Percentiles rank a stretch among this genome's conserved stretches.
Evolutionary conservation across 2,797 vertebrate genomes (phyloP).

Genomic region (Nyctalus aviator): DNA sequence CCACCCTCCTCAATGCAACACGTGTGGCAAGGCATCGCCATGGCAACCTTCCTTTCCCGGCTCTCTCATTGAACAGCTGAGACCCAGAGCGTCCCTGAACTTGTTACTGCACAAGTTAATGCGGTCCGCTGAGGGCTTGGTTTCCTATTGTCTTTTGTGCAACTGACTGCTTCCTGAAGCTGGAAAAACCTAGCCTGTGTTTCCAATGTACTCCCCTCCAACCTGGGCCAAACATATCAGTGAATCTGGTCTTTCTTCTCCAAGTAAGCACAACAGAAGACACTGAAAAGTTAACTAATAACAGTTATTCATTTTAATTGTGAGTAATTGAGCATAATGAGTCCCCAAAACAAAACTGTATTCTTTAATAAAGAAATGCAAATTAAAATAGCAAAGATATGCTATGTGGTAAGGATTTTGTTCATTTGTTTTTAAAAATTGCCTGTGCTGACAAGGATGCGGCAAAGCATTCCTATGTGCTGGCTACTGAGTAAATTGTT

Average conservation of each 20-base stretch:
- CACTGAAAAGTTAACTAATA: background rate
- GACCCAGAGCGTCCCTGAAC: slow-evolving; percentile 35
- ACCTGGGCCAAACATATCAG: background rate
- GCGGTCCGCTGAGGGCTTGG: slow-evolving; percentile 28
- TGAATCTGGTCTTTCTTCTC: background rate
- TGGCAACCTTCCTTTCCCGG: slow-evolving; percentile 56
- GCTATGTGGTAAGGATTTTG: background rate
- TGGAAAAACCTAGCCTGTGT: background rate
- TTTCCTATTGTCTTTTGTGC: slow-evolving; percentile 49
- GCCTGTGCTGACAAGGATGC: background rate
- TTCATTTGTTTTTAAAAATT: slow-evolving; percentile 12
- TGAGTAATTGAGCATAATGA: background rate
- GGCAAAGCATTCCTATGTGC: background rate
- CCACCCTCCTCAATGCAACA: background rate
- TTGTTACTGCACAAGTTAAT: slow-evolving; percentile 58
- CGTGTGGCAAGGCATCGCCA: slow-evolving; percentile 35
- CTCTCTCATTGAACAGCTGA: slow-evolving; percentile 48
- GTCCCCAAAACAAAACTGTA: background rate
- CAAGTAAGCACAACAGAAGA: background rate
- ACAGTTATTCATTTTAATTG: background rate
- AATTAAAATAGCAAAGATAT: background rate
- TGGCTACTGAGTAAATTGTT: background rate
- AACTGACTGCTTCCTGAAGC: slow-evolving; percentile 31
- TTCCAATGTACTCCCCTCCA: background rate
- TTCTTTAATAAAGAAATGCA: slow-evolving; percentile 19